Conservation (phyloP, 2,797 vertebrate genomes). For the Squalus acanthias region DNA sequence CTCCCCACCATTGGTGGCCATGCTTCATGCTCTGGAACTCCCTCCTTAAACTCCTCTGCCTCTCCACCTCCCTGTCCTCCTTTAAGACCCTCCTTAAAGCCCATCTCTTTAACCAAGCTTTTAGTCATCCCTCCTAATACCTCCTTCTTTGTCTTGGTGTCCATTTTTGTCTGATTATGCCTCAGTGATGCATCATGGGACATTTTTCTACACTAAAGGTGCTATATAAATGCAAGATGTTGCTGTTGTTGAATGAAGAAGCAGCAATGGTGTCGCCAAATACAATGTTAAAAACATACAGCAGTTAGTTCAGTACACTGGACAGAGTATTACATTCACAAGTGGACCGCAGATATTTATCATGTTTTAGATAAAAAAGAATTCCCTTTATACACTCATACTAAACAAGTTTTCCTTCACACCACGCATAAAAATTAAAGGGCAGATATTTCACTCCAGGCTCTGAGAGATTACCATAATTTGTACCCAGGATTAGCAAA, state of each 20-base stretch:
- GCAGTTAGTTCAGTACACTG: too few relatives aligned
- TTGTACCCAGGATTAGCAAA: background rate
- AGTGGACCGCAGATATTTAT: background rate
- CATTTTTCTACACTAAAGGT: background rate
- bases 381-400: background rate
- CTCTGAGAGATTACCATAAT: background rate
- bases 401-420: background rate
- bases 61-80: background rate
- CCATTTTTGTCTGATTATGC: background rate
- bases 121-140: too few relatives aligned
- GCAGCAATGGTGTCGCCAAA: background rate
- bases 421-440: background rate
- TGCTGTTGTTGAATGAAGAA: background rate
- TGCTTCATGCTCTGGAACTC: background rate
- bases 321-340: background rate
- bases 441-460: background rate
- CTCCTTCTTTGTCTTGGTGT: too few relatives aligned
- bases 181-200: background rate
- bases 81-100: background rate
- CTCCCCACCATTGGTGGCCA: background rate
- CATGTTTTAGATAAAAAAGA: background rate
- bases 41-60: background rate
- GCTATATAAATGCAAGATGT: background rate
- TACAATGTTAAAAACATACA: background rate
- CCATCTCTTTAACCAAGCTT: background rate